A percentile compares a stretch with the other conserved stretches of the same genome.
These are phyloP conservation scores for Drosophila azteca DNA, from an alignment of 1,140 invertebrate species.

Conservation along the genomic window DNA sequence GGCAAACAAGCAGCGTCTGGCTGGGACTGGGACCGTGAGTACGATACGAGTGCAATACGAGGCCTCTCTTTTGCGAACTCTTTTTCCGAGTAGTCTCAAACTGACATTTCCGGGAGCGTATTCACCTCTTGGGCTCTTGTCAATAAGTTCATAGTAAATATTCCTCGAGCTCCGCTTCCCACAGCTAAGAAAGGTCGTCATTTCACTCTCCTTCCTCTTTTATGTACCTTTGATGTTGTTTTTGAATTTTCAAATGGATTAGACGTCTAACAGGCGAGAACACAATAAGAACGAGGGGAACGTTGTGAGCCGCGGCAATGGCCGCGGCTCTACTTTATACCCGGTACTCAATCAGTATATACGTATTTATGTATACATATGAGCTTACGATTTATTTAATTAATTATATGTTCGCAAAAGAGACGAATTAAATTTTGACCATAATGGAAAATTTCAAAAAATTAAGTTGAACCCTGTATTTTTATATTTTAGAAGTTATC, in stretches of 20 bases:
- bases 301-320: too few relatives aligned
- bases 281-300: conserved; percentile 10
- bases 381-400: too few relatives aligned
- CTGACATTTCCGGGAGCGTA: conserved; percentile 10
- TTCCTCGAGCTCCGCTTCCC: neutral
- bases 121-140: neutral
- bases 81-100: neutral
- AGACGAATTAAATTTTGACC: too few relatives aligned
- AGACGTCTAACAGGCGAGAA: conserved; percentile 14
- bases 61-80: neutral
- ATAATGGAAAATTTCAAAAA: too few relatives aligned
- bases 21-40: neutral
- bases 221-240: conserved; percentile 11
- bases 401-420: too few relatives aligned
- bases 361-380: too few relatives aligned
- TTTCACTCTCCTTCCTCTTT: neutral
- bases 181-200: too few relatives aligned
- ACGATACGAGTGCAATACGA: neutral
- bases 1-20: neutral
- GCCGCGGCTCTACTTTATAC: too few relatives aligned
- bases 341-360: too few relatives aligned
- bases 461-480: too few relatives aligned
- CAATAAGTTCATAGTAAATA: conserved; percentile 3
- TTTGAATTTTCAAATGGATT: conserved; percentile 16
- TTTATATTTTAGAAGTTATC: too few relatives aligned